Conservation (phyloP, 1,140 invertebrate genomes). For the Cyclina sinensis region DNA sequence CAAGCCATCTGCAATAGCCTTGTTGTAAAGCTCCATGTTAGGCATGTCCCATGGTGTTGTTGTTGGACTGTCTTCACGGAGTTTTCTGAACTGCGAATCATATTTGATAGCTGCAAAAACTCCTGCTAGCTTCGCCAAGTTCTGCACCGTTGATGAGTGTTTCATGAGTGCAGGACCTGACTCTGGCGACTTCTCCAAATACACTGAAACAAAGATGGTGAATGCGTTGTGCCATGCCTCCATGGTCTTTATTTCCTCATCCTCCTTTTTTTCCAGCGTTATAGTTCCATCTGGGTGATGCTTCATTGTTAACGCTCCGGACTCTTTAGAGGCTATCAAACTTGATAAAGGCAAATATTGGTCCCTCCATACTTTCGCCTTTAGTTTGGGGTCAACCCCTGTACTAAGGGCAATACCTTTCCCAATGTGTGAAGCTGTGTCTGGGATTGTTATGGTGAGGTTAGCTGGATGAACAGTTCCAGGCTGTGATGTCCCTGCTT, state of each 20-base stretch:
- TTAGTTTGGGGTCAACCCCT: conserved; percentile 26
- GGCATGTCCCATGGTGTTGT: neutral
- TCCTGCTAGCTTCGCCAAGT: conserved; percentile 6
- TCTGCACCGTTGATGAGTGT: conserved; percentile 12
- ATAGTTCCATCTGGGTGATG: neutral
- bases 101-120: conserved; percentile 16
- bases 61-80: neutral
- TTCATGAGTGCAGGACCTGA: neutral
- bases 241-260: conserved; percentile 8
- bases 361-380: conserved; percentile 22
- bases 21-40: conserved; percentile 28
- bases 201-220: conserved; percentile 18
- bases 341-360: neutral
- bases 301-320: neutral
- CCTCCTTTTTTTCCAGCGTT: neutral
- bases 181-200: neutral
- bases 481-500: neutral
- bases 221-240: conserved; percentile 25
- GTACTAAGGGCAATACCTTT: conserved; percentile 32
- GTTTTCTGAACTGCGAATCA: conserved; percentile 10
- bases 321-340: conserved; percentile 21
- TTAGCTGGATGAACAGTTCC: neutral
- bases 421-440: no score
- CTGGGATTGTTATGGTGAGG: neutral
- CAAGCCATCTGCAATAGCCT: conserved; percentile 17